Evolutionary conservation across 2,113 vertebrate genomes (phyloP), one percentile per base, ranked within the genome.

Genomic region (Strix uralensis): DNA sequence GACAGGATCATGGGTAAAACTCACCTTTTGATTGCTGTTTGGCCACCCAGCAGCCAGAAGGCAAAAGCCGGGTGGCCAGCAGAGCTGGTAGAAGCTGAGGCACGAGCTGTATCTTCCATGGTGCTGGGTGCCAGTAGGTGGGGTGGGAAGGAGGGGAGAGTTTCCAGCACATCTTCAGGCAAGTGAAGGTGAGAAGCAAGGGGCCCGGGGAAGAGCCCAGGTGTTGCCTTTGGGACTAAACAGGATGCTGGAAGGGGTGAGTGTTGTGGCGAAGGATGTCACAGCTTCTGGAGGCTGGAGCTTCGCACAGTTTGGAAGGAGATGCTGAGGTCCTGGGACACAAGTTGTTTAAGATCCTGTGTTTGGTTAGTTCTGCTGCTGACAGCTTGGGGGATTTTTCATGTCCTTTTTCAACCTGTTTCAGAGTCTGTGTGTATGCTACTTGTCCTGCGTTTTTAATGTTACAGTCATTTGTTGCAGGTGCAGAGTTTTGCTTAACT

Each of bases 41-140:
- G 85, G 20, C 18, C 27, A 23, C 11, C 1, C 0, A 3, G 44
- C 40, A 82, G 52, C 47, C 15, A 25, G 54, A 69, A 57, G 26
- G 26, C 66, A 72, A 20, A 71, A 88, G 36, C 42, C 0, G 3
- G 7, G 13, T 19, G 38, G 27, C 58, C 16, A 13, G 1, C 0
- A 3, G 10, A 46, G 42, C 69, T 57, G 44, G 46, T 55, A n/a
- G 78, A 13, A 77, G n/a, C 74, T 0, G 0, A 17, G 26, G 15
- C 20, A 32, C 3, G 2, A 36, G 46, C 58, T 0, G 1, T 23
- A 5, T 25, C 29, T 52, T 67, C 15, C 17, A 13, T 0, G 1
- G 22, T 51, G 61, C 46, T 29, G 52, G 15, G 23, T 55, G 66
- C 57, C 29, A 21, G 46, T 4, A 36, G 49, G 38, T 27, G 10